Conservation (phyloP, 2,888 invertebrate species). For the Xestoiulus laeticollis region DNA sequence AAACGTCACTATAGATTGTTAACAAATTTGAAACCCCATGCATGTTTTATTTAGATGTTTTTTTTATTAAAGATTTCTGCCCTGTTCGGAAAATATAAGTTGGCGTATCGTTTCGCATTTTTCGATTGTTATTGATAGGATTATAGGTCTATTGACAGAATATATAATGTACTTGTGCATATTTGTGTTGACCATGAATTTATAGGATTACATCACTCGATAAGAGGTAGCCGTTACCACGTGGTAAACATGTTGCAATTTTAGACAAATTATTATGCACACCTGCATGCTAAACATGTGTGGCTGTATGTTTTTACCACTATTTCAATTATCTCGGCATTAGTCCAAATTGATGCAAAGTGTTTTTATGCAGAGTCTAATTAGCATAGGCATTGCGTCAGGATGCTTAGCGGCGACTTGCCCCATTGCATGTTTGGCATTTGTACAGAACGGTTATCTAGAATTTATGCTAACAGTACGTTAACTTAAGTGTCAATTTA, state of each 20-base stretch:
- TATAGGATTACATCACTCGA: no score
- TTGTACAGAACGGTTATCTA: not conserved
- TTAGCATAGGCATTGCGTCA: conserved; percentile 5
- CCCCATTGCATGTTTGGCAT: not conserved
- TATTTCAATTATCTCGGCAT: not conserved
- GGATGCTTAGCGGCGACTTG: not conserved
- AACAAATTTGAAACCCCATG: no score
- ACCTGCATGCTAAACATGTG: not conserved
- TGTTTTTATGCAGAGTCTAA: not conserved
- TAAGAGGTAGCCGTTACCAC: no score
- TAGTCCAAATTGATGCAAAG: not conserved
- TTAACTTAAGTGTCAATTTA: not conserved
- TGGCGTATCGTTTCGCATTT: no score
- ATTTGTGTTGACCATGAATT: no score
- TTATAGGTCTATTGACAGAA: no score
- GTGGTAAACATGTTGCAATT: not conserved
- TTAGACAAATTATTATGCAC: not conserved
- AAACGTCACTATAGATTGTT: no score
- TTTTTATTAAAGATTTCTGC: no score
- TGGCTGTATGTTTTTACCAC: not conserved
- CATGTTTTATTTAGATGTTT: no score
- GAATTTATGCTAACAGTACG: not conserved
- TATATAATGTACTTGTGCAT: no score
- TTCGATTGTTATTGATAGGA: no score
- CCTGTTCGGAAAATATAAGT: no score